Conservation (phyloP, 2,888 invertebrate genomes). For the Alentia gelatinosa region DNA sequence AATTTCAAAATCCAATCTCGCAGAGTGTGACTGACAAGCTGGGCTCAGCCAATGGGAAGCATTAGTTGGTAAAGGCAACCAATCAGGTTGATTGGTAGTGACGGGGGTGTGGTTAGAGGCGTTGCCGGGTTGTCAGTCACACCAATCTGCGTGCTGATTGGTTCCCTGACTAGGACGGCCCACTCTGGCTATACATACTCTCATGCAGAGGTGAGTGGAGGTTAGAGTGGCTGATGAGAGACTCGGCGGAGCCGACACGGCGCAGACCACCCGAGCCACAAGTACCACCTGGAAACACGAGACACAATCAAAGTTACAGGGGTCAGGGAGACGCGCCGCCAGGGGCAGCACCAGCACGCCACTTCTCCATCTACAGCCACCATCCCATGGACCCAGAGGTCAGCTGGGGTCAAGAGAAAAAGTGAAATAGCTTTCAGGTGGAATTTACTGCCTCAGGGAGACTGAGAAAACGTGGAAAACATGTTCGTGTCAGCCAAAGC, state of each 20-base stretch:
- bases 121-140: background rate
- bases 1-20: background rate
- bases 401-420: too few relatives aligned
- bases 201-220: slow-evolving; percentile 58
- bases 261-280: slow-evolving; percentile 62
- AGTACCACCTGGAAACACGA: slow-evolving; percentile 54
- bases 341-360: background rate
- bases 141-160: background rate
- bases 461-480: too few relatives aligned
- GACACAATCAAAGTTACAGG: slow-evolving; percentile 15
- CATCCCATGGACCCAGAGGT: too few relatives aligned
- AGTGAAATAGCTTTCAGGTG: too few relatives aligned
- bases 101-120: background rate
- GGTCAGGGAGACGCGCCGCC: background rate
- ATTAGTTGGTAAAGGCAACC: background rate
- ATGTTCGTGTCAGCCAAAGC: too few relatives aligned
- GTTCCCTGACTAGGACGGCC: background rate
- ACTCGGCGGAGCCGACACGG: slow-evolving; percentile 81
- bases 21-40: background rate
- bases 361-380: background rate
- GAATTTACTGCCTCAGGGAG: too few relatives aligned
- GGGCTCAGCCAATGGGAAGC: background rate
- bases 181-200: slow-evolving; percentile 59
- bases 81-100: background rate
- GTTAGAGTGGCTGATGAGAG: slow-evolving; percentile 67